Evolutionary conservation across 1,140 invertebrate species (phyloP), one percentile per base, ranked within the genome.

Genomic region (Aleiodes sp.): DNA sequence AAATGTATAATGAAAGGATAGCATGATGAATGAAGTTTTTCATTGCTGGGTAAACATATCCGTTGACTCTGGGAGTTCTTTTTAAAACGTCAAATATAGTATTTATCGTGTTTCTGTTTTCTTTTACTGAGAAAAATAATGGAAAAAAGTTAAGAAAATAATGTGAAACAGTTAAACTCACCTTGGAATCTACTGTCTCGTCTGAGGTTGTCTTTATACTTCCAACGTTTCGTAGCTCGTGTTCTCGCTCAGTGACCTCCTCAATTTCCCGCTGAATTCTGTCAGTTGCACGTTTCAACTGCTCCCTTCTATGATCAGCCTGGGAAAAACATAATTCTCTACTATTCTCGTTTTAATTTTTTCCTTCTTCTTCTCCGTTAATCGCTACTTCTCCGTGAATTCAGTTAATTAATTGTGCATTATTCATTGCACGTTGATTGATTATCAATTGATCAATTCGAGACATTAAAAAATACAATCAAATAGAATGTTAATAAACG

Each of bases 231-330:
- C 90, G 88, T 65, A 91, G 88, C 74, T 91, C 90, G 72, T 89
- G 85, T 75, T 91, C 90, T 59, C 90, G 86, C 72, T 91, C 89
- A 10, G 89, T 90, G 35, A 91, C 90, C 80, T 91, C 90, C 73
- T 90, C 90, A 70, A 91, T 91, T 82, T 91, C 90, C 73, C 88
- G 87, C 77, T 91, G 90, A 80, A 91, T 91, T 83, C 90, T 78
- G 57, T 83, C 79, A n/a, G 82, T 83, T 12, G 82, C 82, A 63
- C 70, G 81, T 61, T 74, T 79, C 68, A 83, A 60, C 69, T 83
- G 82, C 64, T 83, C 80, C 69, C 77, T 31, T 56, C 80, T 79
- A 24, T 75, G 76, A 46, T 82, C 78, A 28, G 74, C 72, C 82
- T 83, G 74, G 26, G 65, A 73, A 72, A 65, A 46, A 1, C 24